Conservation (phyloP, 2,888 invertebrate genomes). For the Fragum whitleyi region DNA sequence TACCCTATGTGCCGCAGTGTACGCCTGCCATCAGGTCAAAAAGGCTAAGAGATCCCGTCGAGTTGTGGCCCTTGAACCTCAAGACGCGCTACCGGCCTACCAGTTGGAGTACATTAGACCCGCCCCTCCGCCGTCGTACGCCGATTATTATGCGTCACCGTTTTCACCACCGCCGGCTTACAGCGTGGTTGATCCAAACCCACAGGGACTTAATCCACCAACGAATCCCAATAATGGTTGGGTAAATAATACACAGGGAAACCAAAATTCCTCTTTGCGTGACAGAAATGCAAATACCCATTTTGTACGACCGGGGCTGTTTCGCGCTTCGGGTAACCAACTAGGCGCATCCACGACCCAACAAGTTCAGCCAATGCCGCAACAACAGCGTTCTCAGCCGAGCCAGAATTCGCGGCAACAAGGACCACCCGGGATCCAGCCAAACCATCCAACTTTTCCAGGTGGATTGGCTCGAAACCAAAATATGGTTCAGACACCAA, state of each 20-base stretch:
- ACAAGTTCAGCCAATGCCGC: neutral
- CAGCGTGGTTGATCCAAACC: slow-evolving; percentile 53
- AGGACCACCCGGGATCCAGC: neutral
- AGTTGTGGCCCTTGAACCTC: slow-evolving; percentile 11
- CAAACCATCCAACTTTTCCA: too few species aligned
- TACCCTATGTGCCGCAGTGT: slow-evolving; percentile 34
- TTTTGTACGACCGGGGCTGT: slow-evolving; percentile 20
- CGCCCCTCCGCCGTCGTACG: slow-evolving; percentile 57
- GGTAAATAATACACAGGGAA: neutral
- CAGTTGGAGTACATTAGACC: slow-evolving; percentile 24
- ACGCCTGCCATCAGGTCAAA: slow-evolving; percentile 46
- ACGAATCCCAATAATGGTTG: neutral
- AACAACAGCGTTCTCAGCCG: neutral
- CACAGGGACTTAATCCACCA: neutral
- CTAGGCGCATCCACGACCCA: neutral
- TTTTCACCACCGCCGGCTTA: slow-evolving; percentile 57
- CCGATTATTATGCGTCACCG: slow-evolving; percentile 43
- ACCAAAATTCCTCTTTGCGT: neutral
- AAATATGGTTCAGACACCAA: neutral
- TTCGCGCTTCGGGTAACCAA: neutral
- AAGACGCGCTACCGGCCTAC: slow-evolving; percentile 13
- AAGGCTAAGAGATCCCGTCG: slow-evolving; percentile 46
- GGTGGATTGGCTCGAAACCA: neutral
- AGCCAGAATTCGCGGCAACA: neutral
- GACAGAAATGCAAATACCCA: slow-evolving; percentile 45